phyloP scores from a whole-genome alignment of 2,888 invertebrate species.

The Gnatocerus cornutus region DNA sequence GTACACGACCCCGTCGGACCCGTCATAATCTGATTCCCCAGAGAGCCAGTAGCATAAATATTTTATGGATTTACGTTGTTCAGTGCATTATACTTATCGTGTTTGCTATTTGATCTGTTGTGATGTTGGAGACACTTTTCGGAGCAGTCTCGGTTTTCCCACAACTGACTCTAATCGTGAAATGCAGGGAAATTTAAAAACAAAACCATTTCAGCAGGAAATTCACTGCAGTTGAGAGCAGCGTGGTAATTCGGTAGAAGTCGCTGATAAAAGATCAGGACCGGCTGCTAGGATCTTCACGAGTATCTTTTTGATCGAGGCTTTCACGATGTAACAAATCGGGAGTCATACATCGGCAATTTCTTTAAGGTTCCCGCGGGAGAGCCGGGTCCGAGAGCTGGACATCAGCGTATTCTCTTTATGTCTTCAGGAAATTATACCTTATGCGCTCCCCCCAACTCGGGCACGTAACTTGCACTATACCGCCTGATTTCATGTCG shows the following conservation, averaged over 20 bases:
- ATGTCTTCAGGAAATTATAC: slow-evolving; percentile 71
- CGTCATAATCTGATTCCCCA: slow-evolving; percentile 71
- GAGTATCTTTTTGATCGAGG: slow-evolving; percentile 62
- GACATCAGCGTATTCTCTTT: slow-evolving; percentile 72
- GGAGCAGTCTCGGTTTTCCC: slow-evolving; percentile 52
- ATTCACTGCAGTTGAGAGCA: slow-evolving; percentile 30
- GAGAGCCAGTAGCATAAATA: slow-evolving; percentile 69
- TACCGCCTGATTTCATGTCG: slow-evolving; percentile 62
- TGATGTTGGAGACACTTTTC: slow-evolving; percentile 61
- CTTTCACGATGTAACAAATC: slow-evolving; percentile 68
- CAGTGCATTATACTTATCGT: slow-evolving; percentile 71
- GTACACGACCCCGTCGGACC: slow-evolving; percentile 53
- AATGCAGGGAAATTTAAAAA: slow-evolving; percentile 39
- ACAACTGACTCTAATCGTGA: slow-evolving; percentile 42
- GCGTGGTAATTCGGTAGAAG: slow-evolving; percentile 37
- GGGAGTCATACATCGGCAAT: slow-evolving; percentile 71
- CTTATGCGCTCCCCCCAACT: slow-evolving; percentile 66
- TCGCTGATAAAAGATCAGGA: slow-evolving; percentile 44
- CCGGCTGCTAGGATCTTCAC: slow-evolving; percentile 48
- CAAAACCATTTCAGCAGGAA: slow-evolving; percentile 31
- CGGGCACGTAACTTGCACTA: slow-evolving; percentile 62
- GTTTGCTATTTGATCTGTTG: slow-evolving; percentile 70
- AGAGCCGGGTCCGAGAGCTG: slow-evolving; percentile 63
- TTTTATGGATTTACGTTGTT: slow-evolving; percentile 72
- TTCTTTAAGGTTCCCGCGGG: slow-evolving; percentile 70